Evolutionary conservation across 2,888 invertebrate species (phyloP), one percentile per base, ranked within the genome.

Genomic region (Andrena bucephala): DNA sequence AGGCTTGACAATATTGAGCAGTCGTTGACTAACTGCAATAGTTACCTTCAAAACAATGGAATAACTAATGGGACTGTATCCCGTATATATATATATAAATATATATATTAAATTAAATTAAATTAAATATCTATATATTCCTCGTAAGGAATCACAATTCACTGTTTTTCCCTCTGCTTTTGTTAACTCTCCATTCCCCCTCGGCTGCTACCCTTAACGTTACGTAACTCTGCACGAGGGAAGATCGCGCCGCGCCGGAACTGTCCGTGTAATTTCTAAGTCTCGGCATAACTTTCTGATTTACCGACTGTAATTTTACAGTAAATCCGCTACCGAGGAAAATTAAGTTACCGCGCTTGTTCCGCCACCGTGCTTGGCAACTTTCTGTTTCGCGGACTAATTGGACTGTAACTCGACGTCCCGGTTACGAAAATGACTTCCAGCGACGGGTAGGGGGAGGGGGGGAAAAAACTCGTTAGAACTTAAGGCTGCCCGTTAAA

Each of bases 321-420:
- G 60, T 50, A 52, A 50, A 75, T 33, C 50, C 24, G 33, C 6
- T 60, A 20, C 59, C 67, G 13, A 6, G 48, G 42, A 16, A 20
- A 67, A 60, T 33, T 24, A 27, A 36, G 60, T 24, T 73, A 73
- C 66, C 27, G 57, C n/a, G 52, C 29, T 73, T 20, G 63, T 42
- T 50, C 33, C 31, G 33, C 13, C 33, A 54, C 7, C n/a, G n/a
- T 10, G 13, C 27, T 36, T 27, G 16, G 8, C 20, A 33, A 74
- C 68, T 74, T 27, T 54, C 42, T 16, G 52, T 74, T 48, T 27
- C 16, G 7, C 48, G 16, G 36, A 31, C 54, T 75, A 74, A 78
- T 78, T 78, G 67, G 27, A 78, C 54, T 63, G 36, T 63, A 78
- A 78, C 74, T 68, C 60, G 60, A 60, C 60, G 67, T 67, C 42